Evolutionary conservation across 2,797 vertebrate species (phyloP).

Genomic region (Enteromius afrohamiltoni): DNA sequence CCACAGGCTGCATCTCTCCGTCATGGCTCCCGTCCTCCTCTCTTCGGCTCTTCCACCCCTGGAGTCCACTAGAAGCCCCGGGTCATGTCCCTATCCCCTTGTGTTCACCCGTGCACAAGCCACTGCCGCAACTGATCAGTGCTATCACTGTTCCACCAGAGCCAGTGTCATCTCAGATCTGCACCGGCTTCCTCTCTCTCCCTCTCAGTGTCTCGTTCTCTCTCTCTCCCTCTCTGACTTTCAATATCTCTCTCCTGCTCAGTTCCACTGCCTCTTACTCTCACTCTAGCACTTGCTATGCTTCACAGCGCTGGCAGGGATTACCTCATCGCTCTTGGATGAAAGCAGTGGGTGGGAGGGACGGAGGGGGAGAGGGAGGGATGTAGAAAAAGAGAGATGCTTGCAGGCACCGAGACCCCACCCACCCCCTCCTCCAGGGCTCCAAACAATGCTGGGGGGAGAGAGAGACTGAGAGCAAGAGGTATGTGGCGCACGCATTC

Average conservation of each 20-base stretch:
- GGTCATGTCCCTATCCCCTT: slow-evolving; percentile 60
- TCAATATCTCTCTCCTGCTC: slow-evolving; percentile 49
- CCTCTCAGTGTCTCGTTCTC: slow-evolving; percentile 64
- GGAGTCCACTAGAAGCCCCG: slow-evolving; percentile 51
- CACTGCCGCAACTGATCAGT: slow-evolving; percentile 62
- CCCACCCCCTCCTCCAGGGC: slow-evolving; percentile 71
- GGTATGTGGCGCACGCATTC: slow-evolving; percentile 55
- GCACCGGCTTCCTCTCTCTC: slow-evolving; percentile 47
- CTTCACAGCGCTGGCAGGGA: slow-evolving; percentile 81
- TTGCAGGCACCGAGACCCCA: slow-evolving; percentile 73
- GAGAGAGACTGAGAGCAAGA: slow-evolving; percentile 4
- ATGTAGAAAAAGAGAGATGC: slow-evolving; percentile 58
- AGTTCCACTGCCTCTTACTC: slow-evolving; percentile 52
- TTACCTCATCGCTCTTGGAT: slow-evolving; percentile 86
- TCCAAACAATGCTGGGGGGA: slow-evolving; percentile 75
- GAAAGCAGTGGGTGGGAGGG: slow-evolving; percentile 80
- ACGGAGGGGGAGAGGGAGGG: slow-evolving; percentile 62
- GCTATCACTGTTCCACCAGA: slow-evolving; percentile 50
- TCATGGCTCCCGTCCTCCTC: slow-evolving; percentile 80
- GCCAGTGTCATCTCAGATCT: slow-evolving; percentile 66
- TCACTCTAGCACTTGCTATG: slow-evolving; percentile 74
- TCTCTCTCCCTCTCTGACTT: slow-evolving; percentile 45
- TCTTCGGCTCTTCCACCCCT: slow-evolving; percentile 49
- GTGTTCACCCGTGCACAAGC: slow-evolving; percentile 23
- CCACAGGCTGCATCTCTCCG: slow-evolving; percentile 97